phyloP scores from a whole-genome alignment of 2,113 vertebrate species.

The Pimephales promelas region DNA sequence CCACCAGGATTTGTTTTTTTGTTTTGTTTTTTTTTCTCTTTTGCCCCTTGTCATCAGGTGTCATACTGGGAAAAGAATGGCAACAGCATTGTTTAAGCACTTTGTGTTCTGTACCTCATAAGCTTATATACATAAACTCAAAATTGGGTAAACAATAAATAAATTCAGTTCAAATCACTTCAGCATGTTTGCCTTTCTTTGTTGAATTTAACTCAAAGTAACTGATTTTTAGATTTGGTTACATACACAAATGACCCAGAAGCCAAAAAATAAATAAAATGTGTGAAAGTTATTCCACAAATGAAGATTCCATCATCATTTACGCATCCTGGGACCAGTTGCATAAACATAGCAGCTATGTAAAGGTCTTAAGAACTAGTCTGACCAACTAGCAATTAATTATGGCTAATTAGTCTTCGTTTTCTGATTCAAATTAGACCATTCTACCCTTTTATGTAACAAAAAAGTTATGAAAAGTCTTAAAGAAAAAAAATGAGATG shows the following conservation, averaged over 20 bases:
- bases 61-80: slow-evolving; percentile 62
- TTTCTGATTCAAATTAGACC: not conserved
- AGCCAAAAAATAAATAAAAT: not conserved
- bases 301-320: not conserved
- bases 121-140: slow-evolving; percentile 68
- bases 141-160: slow-evolving; percentile 69
- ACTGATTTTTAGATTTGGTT: not conserved
- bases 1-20: slow-evolving; percentile 28
- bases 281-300: not conserved
- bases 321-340: not conserved
- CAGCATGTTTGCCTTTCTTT: not conserved
- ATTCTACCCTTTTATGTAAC: not conserved
- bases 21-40: slow-evolving; percentile 57
- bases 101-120: slow-evolving; percentile 81
- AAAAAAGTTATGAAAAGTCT: too few species aligned
- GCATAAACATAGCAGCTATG: not conserved
- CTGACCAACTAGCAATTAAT: not conserved
- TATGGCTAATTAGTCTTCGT: not conserved
- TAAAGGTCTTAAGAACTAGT: not conserved
- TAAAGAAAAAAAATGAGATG: too few species aligned
- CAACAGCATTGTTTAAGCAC: slow-evolving; percentile 75
- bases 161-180: slow-evolving; percentile 71
- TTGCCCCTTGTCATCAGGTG: slow-evolving; percentile 51
- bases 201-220: not conserved
- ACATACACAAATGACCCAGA: not conserved